These are phyloP conservation scores for Turritopsis rubra DNA, from an alignment of 30 jellyfish, hydroid and myxozoan genomes.

Conservation along the genomic window DNA sequence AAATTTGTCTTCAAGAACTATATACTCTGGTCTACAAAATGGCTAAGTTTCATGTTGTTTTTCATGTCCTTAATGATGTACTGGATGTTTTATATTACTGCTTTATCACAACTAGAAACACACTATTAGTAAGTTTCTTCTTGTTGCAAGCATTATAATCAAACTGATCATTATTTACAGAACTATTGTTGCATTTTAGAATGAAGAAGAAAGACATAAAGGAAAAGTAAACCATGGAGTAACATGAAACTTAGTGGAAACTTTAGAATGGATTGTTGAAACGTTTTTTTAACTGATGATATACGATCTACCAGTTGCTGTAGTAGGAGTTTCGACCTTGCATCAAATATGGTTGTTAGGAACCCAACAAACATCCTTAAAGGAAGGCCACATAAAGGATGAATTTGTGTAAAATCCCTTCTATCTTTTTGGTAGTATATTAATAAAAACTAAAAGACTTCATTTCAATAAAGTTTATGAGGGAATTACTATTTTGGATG, in stretches of 20 bases:
- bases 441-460: no score
- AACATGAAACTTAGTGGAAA: neutral
- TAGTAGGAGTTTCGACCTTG: neutral
- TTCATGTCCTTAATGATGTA: neutral
- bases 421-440: no score
- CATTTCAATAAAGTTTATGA: no score
- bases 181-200: neutral
- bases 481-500: no score
- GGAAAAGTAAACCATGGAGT: neutral
- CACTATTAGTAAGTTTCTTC: neutral
- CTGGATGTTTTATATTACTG: neutral
- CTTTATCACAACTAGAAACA: neutral
- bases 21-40: constrained; percentile 4
- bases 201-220: neutral
- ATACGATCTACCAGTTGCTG: constrained; percentile 12
- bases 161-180: neutral
- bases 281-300: neutral
- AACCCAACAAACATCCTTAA: constrained; percentile 18
- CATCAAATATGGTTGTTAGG: neutral
- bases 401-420: no score
- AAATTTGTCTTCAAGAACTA: neutral
- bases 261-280: neutral
- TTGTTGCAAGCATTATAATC: neutral
- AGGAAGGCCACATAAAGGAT: constrained; percentile 8
- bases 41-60: constrained; percentile 6